A percentile compares a stretch with the other conserved stretches of the same genome.
phyloP scores from a whole-genome alignment of 2,888 invertebrate genomes.

The Chalcosyrphus nemorum region DNA sequence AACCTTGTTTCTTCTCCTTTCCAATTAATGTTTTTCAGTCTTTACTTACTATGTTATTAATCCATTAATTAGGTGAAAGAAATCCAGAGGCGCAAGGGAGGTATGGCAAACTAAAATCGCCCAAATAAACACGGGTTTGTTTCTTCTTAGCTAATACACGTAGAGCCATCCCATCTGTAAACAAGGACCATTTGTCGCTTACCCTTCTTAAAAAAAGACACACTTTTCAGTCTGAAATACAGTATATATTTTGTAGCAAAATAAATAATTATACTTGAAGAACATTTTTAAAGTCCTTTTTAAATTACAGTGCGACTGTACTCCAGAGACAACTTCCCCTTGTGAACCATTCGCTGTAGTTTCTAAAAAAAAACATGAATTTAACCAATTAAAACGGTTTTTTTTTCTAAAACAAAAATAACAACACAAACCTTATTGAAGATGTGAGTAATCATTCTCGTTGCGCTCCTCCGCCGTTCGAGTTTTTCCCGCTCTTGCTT shows the following conservation, averaged over 20 bases:
- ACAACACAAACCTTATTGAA: conserved; percentile 87
- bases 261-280: conserved; percentile 35
- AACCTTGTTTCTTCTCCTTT: too few species aligned
- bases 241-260: conserved; percentile 51
- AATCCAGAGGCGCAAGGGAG: too few species aligned
- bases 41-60: too few species aligned
- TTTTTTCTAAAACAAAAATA: too few species aligned
- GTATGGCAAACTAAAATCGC: too few species aligned
- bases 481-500: conserved; percentile 85
- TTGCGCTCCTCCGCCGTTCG: conserved; percentile 86
- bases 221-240: background rate
- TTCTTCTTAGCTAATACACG: too few species aligned
- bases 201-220: too few species aligned
- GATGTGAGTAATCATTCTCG: conserved; percentile 88
- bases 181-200: too few species aligned
- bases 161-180: too few species aligned
- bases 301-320: conserved; percentile 80
- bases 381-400: background rate
- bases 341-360: conserved; percentile 79
- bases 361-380: conserved; percentile 76
- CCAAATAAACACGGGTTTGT: too few species aligned
- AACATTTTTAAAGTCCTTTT: background rate
- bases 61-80: too few species aligned
- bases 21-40: too few species aligned
- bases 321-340: conserved; percentile 79